Conservation (phyloP, 2,888 invertebrate genomes). For the Rhagonycha lutea region DNA sequence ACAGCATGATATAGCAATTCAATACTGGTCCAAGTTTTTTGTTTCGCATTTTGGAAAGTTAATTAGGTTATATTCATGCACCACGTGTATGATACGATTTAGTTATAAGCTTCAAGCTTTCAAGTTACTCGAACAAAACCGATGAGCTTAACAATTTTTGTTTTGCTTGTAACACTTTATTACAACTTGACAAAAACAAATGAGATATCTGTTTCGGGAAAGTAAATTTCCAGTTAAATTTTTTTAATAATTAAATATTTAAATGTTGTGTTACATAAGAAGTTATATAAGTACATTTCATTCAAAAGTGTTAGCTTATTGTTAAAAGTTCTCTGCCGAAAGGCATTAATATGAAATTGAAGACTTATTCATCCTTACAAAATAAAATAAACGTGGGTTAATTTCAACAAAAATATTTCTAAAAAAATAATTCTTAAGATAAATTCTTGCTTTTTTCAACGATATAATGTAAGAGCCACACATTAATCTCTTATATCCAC, state of each 20-base stretch:
- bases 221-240: background rate
- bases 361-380: background rate
- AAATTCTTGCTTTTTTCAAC: background rate
- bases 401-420: background rate
- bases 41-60: conserved; percentile 13
- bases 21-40: conserved; percentile 19
- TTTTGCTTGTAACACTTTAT: background rate
- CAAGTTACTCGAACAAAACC: background rate
- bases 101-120: background rate
- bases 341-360: background rate
- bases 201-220: background rate
- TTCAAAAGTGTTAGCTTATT: background rate
- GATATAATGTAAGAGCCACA: conserved; percentile 27
- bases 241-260: background rate
- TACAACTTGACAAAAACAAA: background rate
- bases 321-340: background rate
- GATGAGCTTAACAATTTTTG: background rate
- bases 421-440: background rate
- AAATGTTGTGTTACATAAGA: background rate
- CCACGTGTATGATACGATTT: background rate
- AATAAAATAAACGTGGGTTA: background rate
- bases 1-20: conserved; percentile 23
- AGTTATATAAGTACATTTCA: no score
- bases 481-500: conserved; percentile 44
- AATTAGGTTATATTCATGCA: background rate